Evolutionary conservation across 2,113 vertebrate species (phyloP).

Genomic region (Pteropus alecto): DNA sequence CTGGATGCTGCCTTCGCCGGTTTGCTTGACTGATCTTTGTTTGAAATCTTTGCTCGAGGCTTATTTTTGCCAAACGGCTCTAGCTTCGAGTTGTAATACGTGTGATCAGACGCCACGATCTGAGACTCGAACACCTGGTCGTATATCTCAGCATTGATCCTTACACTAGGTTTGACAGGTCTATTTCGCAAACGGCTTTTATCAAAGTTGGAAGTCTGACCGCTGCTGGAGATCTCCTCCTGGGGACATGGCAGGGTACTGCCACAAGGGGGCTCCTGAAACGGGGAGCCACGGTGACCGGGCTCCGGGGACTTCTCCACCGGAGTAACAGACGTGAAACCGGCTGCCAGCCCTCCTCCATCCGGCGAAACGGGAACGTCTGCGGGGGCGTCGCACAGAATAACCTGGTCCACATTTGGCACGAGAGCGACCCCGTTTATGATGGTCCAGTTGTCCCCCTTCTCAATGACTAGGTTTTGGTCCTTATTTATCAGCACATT

Average conservation of each 20-base stretch:
- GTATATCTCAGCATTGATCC: slow-evolving; percentile 41
- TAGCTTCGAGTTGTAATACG: background rate
- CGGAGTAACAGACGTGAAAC: background rate
- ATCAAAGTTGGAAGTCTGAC: slow-evolving; percentile 11
- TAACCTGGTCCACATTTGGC: slow-evolving; percentile 30
- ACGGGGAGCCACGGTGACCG: background rate
- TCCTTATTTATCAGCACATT: slow-evolving; percentile 27
- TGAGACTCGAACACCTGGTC: slow-evolving; percentile 52
- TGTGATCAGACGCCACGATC: slow-evolving; percentile 48
- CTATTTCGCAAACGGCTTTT: slow-evolving; percentile 70
- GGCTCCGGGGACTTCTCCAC: slow-evolving; percentile 26
- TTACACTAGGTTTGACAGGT: slow-evolving; percentile 39
- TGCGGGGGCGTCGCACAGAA: background rate
- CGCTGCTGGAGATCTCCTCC: background rate
- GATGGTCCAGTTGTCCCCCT: slow-evolving; percentile 49
- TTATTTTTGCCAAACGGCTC: slow-evolving; percentile 55
- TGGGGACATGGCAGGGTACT: background rate
- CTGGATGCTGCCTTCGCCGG: background rate
- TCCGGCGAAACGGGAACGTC: background rate
- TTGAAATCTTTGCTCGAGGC: slow-evolving; percentile 41
- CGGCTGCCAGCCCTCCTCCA: background rate
- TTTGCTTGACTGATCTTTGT: slow-evolving; percentile 47
- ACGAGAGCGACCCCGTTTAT: slow-evolving; percentile 31
- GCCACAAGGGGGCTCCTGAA: background rate
- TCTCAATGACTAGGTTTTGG: slow-evolving; percentile 43